Evolutionary conservation across 1,140 invertebrate species (phyloP).

Genomic region (Drosophila nigromelanica): DNA sequence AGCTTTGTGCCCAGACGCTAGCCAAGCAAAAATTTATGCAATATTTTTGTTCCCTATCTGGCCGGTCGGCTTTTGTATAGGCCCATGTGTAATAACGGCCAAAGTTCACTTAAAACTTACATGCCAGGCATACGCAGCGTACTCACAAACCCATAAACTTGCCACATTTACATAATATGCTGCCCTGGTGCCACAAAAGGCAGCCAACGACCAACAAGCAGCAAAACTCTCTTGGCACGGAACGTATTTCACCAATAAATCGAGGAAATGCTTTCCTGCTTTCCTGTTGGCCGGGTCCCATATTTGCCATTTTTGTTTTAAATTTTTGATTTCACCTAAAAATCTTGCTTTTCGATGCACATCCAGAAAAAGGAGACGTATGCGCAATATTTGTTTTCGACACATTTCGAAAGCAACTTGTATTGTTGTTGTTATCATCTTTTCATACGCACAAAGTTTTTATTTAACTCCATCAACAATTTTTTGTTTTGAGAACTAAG

Average conservation of each 20-base stretch:
- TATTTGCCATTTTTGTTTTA: slow-evolving; percentile 54
- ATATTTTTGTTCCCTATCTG: slow-evolving; percentile 43
- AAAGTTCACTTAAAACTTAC: slow-evolving; percentile 68
- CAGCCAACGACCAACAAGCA: slow-evolving; percentile 29
- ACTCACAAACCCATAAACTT: slow-evolving; percentile 64
- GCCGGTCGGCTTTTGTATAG: slow-evolving; percentile 15
- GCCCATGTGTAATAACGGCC: slow-evolving; percentile 47
- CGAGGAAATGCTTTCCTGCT: slow-evolving; percentile 67
- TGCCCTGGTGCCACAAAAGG: slow-evolving; percentile 63
- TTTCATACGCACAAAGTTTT: slow-evolving; percentile 12
- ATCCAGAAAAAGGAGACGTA: slow-evolving; percentile 21
- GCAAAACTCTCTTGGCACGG: slow-evolving; percentile 61
- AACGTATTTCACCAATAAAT: slow-evolving; percentile 79
- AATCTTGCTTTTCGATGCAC: slow-evolving; percentile 35
- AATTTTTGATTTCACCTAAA: slow-evolving; percentile 52
- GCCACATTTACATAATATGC: slow-evolving; percentile 78
- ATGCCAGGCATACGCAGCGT: slow-evolving; percentile 48
- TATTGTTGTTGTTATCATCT: slow-evolving; percentile 3
- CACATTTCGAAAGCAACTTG: slow-evolving; percentile 26
- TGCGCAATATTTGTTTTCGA: slow-evolving; percentile 43
- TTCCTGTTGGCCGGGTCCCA: slow-evolving; percentile 22
- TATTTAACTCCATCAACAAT: slow-evolving; percentile 12
- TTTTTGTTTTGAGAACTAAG: not conserved
- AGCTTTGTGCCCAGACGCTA: slow-evolving; percentile 22
- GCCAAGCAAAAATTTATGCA: slow-evolving; percentile 57